Evolutionary conservation across 2,888 invertebrate genomes (phyloP).

Genomic region (Nyleta sp.): DNA sequence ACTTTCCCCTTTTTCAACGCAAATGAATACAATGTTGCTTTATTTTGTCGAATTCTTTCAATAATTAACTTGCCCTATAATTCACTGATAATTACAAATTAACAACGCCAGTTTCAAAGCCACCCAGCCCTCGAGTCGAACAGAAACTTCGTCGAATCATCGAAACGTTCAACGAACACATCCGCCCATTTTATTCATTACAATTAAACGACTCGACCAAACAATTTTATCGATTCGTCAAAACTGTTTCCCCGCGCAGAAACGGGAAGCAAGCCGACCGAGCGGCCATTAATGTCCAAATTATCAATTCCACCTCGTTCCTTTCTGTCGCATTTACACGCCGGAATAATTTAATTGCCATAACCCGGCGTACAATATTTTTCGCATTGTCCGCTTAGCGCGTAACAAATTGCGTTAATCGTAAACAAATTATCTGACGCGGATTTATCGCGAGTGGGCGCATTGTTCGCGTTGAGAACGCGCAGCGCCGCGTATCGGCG

Average conservation of each 20-base stretch:
- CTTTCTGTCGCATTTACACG: conserved; percentile 13
- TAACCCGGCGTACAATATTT: conserved; percentile 32
- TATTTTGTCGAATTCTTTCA: no score
- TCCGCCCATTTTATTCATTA: not conserved
- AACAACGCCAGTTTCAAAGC: no score
- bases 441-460: conserved; percentile 23
- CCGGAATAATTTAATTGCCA: conserved; percentile 37
- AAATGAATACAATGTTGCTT: no score
- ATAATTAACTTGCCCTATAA: no score
- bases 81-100: no score
- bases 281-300: conserved; percentile 19
- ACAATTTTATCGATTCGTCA: conserved; percentile 16
- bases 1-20: no score
- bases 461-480: conserved; percentile 41
- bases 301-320: conserved; percentile 1
- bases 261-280: not conserved
- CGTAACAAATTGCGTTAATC: conserved; percentile 37
- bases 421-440: conserved; percentile 29
- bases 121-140: not conserved
- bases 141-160: not conserved
- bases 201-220: not conserved
- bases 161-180: not conserved
- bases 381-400: conserved; percentile 24
- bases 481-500: conserved; percentile 28
- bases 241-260: not conserved